Evolutionary conservation across 2,113 vertebrate genomes (phyloP), one percentile per base, ranked within the genome.

Genomic region (Gavia stellata): DNA sequence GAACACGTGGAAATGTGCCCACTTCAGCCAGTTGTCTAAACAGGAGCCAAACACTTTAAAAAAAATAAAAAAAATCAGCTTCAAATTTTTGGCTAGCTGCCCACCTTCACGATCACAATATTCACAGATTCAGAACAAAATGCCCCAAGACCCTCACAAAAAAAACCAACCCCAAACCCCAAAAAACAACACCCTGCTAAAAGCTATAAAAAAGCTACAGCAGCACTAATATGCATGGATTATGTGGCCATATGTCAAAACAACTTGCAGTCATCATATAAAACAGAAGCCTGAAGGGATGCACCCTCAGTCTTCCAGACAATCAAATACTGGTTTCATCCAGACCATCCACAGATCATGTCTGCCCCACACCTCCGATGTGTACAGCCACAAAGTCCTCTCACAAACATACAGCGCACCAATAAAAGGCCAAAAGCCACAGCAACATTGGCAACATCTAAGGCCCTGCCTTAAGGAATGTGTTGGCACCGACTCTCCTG

Each of bases 1-100:
- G 78, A 87, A 86, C 55, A 85, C 17, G 21, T 92, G 91, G 93
- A 97, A 88, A 91, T 40, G 7, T 86, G 89, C 89, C 91, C 71
- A 53, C 70, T 96, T 86, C 42, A 88, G 82, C 63, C 55, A 85
- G 58, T 80, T 80, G 42, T 72, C 75, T 47, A 87, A 83, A 52
- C 42, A 44, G 58, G 21, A 96, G 53, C 74, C 74, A 92, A 95
- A 94, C 31, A 80, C 56, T 75, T 84, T 17, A 14, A 49, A 84
- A 68, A 78, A 52, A 40, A 52, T 17, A 17, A 53, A 58, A 45
- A 34, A 81, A 59, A 90, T 52, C 45, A 79, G 58, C 40, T 93
- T 79, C 49, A 42, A 17, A 3, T 65, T 78, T 86, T 79, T 94
- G 88, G 77, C 86, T 38, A 87, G 28, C 28, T 59, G 86, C 28